Conservation (phyloP, 1,140 invertebrate genomes). For the Atta texana region DNA sequence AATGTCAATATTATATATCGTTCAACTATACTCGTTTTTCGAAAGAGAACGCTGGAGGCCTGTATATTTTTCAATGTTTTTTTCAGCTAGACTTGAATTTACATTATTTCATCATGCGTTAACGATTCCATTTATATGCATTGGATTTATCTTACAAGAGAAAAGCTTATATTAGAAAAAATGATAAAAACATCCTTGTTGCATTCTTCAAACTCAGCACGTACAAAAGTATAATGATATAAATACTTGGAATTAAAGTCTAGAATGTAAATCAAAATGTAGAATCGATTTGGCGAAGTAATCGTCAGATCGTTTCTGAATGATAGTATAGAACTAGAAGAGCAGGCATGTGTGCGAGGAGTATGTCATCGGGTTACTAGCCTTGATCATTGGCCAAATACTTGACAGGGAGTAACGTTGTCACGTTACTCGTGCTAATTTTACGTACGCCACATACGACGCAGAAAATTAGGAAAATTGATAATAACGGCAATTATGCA, state of each 20-base stretch:
- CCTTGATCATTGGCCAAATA: conserved; percentile 85
- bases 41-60: not conserved
- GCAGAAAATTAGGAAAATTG: conserved; percentile 69
- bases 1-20: conserved; percentile 1
- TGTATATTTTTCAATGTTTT: not conserved
- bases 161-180: not conserved
- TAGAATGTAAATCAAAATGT: not conserved
- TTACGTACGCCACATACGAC: conserved; percentile 67
- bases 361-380: conserved; percentile 80
- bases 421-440: conserved; percentile 75
- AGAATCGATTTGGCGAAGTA: not conserved
- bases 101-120: not conserved
- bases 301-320: conserved; percentile 66
- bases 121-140: not conserved
- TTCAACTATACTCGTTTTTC: not conserved
- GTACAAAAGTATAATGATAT: not conserved
- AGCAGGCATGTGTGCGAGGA: conserved; percentile 50
- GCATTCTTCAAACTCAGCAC: not conserved
- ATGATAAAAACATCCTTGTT: not conserved
- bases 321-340: conserved; percentile 64
- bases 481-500: conserved; percentile 11
- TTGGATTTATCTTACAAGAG: not conserved
- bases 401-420: conserved; percentile 79
- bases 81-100: not conserved
- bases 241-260: not conserved